Evolutionary conservation across 2,113 vertebrate genomes (phyloP).

Genomic region (Rhineura floridana): DNA sequence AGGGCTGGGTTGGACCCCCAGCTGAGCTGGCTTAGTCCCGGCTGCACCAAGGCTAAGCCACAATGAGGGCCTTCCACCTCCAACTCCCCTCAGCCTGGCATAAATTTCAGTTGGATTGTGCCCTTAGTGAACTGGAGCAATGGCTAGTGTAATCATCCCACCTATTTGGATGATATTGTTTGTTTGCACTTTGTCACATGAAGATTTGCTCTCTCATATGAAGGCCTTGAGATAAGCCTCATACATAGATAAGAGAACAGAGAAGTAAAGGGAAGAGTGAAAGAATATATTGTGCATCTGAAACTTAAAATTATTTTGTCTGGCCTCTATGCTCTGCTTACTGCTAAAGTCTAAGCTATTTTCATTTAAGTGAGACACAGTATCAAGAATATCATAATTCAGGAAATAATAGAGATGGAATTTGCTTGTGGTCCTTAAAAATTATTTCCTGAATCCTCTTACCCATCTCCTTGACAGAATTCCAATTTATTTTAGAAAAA

Average conservation of each 20-base stretch:
- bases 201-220: not conserved
- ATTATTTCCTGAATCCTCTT: not conserved
- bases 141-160: too few relatives aligned
- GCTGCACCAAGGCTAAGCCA: too few relatives aligned
- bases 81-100: too few relatives aligned
- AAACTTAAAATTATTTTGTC: not conserved
- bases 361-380: not conserved
- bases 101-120: too few relatives aligned
- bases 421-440: not conserved
- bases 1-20: too few relatives aligned
- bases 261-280: not conserved
- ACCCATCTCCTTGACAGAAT: not conserved
- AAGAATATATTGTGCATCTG: not conserved
- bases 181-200: not conserved
- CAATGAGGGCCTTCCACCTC: too few relatives aligned
- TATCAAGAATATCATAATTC: not conserved
- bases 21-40: too few relatives aligned
- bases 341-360: not conserved
- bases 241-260: not conserved
- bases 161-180: not conserved
- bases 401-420: not conserved
- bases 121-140: too few relatives aligned
- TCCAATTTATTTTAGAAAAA: not conserved
- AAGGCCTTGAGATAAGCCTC: not conserved
- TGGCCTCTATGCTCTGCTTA: too few relatives aligned